Evolutionary conservation across 2,888 invertebrate species (phyloP), one percentile per base, ranked within the genome.

Genomic region (Ethmia dodecea): DNA sequence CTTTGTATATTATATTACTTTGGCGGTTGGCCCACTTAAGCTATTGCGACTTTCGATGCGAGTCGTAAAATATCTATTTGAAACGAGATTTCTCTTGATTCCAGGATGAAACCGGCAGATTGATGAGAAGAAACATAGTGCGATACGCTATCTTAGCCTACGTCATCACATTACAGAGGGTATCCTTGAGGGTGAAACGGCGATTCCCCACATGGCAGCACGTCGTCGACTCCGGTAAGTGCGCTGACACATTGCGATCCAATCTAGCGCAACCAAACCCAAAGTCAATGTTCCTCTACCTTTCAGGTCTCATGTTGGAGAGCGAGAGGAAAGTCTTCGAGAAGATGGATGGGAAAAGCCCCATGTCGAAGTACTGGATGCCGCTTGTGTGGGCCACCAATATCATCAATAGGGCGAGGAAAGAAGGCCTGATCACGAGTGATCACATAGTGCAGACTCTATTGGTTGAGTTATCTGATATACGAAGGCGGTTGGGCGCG

Each of bases 371-470:
- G 57, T 96, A 96, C 68, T 96, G 96, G 96, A 94, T 96, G 93
- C 96, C 96, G 0, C 79, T 96, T 33, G 95, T 95, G 10, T 96
- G 96, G 96, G 96, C 96, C 26, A 95, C 95, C 3, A 95, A 95
- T 68, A 94, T 96, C 44, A 94, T 96, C 49, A 95, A 95, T 74
- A 88, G 95, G 37, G 95, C 96, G 3, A 86, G 95, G 40, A 94
- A 94, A 60, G 96, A 96, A 56, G 91, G 92, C 0, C 83, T 95
- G 36, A 96, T 96, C 49, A 89, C 91, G 30, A 95, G 94, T 52
- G 97, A 97, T 74, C 97, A 96, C 56, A 95, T 97, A 45, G 95
- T 97, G 6, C 95, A 97, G 77, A 96, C 96, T 1, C 88, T 97
- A 43, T 86, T 97, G 35, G 92, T 94, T 45, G 96, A 97, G 71